Evolutionary conservation across 2,888 invertebrate genomes (phyloP).

Genomic region (Dynastes grantii): DNA sequence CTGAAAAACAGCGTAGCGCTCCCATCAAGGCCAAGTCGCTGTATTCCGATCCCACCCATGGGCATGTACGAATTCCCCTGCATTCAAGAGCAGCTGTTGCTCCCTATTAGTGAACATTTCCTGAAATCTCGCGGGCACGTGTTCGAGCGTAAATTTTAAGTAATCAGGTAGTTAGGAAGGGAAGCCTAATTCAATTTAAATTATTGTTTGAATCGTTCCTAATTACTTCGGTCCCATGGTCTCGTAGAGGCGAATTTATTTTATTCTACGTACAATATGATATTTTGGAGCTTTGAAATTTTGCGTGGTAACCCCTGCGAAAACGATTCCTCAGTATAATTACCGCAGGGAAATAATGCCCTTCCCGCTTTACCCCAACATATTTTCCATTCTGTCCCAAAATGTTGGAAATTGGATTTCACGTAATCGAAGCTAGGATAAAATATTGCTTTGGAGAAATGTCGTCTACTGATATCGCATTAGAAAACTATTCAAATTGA

Average conservation of each 20-base stretch:
- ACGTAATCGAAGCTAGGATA: no score
- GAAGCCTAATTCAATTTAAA: constrained; percentile 30
- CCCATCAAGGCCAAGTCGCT: background rate
- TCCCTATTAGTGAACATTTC: constrained; percentile 5
- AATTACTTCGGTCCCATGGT: background rate
- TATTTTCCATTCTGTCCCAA: no score
- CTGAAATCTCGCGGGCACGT: background rate
- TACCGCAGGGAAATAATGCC: no score
- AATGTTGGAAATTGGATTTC: no score
- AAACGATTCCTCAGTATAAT: no score
- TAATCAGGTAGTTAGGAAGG: constrained; percentile 11
- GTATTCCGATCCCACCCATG: background rate
- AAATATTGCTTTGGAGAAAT: no score
- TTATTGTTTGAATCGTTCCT: constrained; percentile 8
- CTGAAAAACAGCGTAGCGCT: constrained; percentile 13
- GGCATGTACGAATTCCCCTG: background rate
- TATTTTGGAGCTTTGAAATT: background rate
- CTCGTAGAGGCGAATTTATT: background rate
- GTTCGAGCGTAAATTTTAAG: background rate
- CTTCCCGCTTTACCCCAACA: no score
- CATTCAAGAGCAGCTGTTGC: constrained; percentile 20
- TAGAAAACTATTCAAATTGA: no score
- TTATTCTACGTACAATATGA: background rate
- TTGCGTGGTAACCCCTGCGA: background rate
- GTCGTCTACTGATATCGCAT: no score